These are phyloP conservation scores for Macquaria australasica DNA, from an alignment of 2,113 vertebrate genomes.

Conservation along the genomic window DNA sequence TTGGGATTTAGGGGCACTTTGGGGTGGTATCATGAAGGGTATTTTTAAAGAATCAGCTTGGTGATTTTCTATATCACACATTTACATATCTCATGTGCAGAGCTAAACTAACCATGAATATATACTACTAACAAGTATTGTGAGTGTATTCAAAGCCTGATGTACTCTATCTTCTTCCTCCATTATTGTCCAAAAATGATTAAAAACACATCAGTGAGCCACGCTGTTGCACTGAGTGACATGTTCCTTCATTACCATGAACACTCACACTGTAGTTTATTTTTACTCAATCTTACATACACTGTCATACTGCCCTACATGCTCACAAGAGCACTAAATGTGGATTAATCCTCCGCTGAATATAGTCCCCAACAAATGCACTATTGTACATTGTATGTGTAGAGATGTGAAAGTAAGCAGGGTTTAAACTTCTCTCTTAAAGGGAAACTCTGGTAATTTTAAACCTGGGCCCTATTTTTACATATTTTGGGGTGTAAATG, in stretches of 20 bases:
- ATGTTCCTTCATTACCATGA: not conserved
- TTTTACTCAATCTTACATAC: too few relatives aligned
- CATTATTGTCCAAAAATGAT: not conserved
- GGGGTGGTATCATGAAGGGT: not conserved
- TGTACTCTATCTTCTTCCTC: not conserved
- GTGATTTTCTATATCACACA: not conserved
- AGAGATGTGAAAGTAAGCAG: too few relatives aligned
- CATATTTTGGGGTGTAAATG: too few relatives aligned
- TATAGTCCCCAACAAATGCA: too few relatives aligned
- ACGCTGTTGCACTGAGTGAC: not conserved
- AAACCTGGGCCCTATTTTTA: too few relatives aligned
- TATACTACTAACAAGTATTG: not conserved
- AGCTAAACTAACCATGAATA: not conserved
- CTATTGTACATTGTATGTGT: too few relatives aligned
- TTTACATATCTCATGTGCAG: not conserved
- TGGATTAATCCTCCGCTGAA: not conserved
- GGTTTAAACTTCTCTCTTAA: too few relatives aligned
- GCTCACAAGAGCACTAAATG: too few relatives aligned
- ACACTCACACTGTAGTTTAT: not conserved
- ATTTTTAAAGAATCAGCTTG: not conserved
- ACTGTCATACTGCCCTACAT: too few relatives aligned
- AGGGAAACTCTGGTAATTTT: too few relatives aligned
- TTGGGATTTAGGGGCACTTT: conserved; percentile 5
- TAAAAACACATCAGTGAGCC: not conserved
- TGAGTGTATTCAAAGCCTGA: not conserved